Percentiles rank a stretch among this genome's conserved stretches.
phyloP scores from a whole-genome alignment of 2,888 invertebrate species.

The Anorthoa munda region DNA sequence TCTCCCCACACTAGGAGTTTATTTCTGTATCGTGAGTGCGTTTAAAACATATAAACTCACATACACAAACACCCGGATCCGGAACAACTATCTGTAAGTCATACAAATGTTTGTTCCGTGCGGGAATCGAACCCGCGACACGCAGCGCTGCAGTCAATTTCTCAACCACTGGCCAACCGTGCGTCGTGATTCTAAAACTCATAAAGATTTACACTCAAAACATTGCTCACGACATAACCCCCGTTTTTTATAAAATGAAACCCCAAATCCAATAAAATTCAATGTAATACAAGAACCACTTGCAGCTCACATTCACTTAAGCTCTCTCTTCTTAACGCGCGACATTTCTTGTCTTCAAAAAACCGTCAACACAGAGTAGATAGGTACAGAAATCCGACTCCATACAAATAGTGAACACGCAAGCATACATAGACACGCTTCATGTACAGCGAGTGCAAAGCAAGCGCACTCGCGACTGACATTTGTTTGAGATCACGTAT shows the following conservation, averaged over 20 bases:
- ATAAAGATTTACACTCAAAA: background rate
- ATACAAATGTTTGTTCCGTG: too few species aligned
- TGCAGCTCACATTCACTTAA: slow-evolving; percentile 29
- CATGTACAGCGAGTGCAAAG: background rate
- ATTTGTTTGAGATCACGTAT: background rate
- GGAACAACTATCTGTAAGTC: too few species aligned
- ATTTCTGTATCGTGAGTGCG: too few species aligned
- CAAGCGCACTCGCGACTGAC: too few species aligned
- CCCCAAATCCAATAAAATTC: slow-evolving; percentile 17
- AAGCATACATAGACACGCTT: background rate
- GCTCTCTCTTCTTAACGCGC: background rate
- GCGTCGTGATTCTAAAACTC: background rate
- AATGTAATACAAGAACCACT: slow-evolving; percentile 13
- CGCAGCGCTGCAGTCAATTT: too few species aligned
- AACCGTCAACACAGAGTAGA: background rate
- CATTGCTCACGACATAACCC: background rate
- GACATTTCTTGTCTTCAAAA: slow-evolving; percentile 16
- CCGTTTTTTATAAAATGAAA: background rate
- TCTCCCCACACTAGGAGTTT: too few species aligned
- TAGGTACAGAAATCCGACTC: background rate
- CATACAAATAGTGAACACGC: background rate
- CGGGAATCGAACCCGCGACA: too few species aligned
- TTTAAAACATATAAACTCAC: too few species aligned
- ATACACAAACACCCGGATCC: too few species aligned
- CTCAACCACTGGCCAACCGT: too few species aligned